Evolutionary conservation across 2,888 invertebrate genomes (phyloP), one percentile per base, ranked within the genome.

Genomic region (Lampropteryx suffumata): DNA sequence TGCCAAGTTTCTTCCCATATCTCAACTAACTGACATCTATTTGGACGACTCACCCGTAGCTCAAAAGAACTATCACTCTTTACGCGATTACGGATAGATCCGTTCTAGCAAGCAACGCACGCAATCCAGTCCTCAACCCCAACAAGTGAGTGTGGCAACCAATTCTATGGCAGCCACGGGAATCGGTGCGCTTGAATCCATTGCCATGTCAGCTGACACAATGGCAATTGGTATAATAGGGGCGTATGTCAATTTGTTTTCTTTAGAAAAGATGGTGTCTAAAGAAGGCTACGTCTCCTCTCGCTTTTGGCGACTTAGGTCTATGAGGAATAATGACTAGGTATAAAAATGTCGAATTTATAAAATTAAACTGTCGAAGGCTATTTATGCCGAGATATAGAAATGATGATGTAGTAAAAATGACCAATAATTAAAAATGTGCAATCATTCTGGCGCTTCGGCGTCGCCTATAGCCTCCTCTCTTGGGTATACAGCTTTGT

Each of bases 31-130:
- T 4, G 69, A 73, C 35, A 28, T 73, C n/a, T 57, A 55, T 42
- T 59, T 73, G 5, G 71, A 73, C 58, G 69, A 69, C 58, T 60
- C 69, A 17, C 64, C 61, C 9, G 56, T 63, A 12, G 43, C 43
- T 9, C 56, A 55, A 10, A 42, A 57, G 32, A 64, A 66, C 57
- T 62, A 64, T 43, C 29, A 49, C 17, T 14, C 53, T 41, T 60
- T 71, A 27, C 59, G 71, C 3, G 62, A 60, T 8, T 41, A 26
- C 11, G 42, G 54, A 1, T 51, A 32, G 8, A 9, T 24, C n/a
- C 44, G 34, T 24, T 48, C 27, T 27, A 44, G 26, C 6, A 33
- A 32, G 32, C 37, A 35, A 21, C 42, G 43, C 9, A 10, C 14
- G 14, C 35, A 7, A 27, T 8, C 10, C 1, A 29, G 11, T 6